Percentiles rank a stretch among this genome's conserved stretches.
These are phyloP conservation scores for Brachyptera putata DNA, from an alignment of 2,888 invertebrate species.

Conservation along the genomic window DNA sequence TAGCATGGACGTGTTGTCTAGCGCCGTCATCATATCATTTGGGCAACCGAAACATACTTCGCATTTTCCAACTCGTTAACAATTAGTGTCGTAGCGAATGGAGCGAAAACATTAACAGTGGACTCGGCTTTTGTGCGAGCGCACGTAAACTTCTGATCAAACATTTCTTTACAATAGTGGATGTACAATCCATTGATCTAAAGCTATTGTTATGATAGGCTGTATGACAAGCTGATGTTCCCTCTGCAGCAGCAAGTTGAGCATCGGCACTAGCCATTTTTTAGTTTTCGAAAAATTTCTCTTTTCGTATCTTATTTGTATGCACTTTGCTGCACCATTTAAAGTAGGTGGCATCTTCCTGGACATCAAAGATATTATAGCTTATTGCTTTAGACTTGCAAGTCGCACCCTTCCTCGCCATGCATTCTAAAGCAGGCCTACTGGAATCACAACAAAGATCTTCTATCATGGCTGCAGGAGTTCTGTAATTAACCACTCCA, in stretches of 20 bases:
- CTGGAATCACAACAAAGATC: too few relatives aligned
- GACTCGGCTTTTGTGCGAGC: slow-evolving; percentile 4
- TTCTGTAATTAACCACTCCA: too few relatives aligned
- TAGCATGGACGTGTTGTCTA: too few relatives aligned
- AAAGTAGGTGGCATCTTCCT: too few relatives aligned
- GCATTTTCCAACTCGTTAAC: not conserved
- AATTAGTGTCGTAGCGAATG: slow-evolving; percentile 3
- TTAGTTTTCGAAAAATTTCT: not conserved
- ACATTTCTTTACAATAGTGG: not conserved
- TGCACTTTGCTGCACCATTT: too few relatives aligned
- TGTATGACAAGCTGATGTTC: slow-evolving; percentile 15
- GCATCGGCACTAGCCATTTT: not conserved
- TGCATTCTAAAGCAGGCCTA: too few relatives aligned
- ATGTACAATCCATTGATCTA: slow-evolving; percentile 10
- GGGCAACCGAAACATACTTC: slow-evolving; percentile 3
- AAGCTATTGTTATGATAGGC: slow-evolving; percentile 16
- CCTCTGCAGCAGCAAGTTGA: not conserved
- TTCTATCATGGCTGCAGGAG: too few relatives aligned
- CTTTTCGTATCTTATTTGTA: too few relatives aligned
- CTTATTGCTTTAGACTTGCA: too few relatives aligned
- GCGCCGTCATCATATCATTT: too few relatives aligned
- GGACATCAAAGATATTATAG: too few relatives aligned
- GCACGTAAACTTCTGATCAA: slow-evolving; percentile 5
- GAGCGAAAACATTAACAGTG: slow-evolving; percentile 11
- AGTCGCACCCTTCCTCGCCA: too few relatives aligned